A percentile compares a stretch with the other conserved stretches of the same genome.
These are phyloP conservation scores for Peromyscus eremicus DNA, from an alignment of 2,797 vertebrate species.

Conservation along the genomic window DNA sequence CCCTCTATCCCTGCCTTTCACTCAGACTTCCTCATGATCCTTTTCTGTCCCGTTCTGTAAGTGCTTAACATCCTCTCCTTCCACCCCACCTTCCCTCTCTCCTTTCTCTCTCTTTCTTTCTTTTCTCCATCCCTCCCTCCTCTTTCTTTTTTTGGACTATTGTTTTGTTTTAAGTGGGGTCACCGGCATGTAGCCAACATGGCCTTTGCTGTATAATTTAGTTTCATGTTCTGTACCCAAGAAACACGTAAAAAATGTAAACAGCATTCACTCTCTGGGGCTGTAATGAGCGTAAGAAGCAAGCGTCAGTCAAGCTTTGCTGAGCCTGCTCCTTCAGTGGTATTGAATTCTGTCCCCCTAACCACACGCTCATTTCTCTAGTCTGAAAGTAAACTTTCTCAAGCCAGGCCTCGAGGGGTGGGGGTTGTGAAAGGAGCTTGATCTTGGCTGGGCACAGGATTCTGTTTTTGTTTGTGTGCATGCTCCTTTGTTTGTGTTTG, in stretches of 20 bases:
- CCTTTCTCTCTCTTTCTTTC: not conserved
- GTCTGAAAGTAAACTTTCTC: conserved; percentile 89
- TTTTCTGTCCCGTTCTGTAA: not conserved
- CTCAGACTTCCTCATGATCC: not conserved
- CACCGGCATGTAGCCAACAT: conserved; percentile 75
- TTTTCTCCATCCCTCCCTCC: not conserved
- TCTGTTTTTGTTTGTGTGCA: conserved; percentile 50
- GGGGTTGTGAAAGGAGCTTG: not conserved
- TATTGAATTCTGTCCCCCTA: conserved; percentile 87
- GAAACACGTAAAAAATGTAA: conserved; percentile 91
- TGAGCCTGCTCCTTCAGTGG: conserved; percentile 82
- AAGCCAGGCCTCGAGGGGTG: conserved; percentile 81
- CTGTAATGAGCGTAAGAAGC: conserved; percentile 85
- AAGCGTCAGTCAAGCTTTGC: conserved; percentile 81
- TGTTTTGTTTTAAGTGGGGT: conserved; percentile 77
- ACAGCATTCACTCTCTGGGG: conserved; percentile 85
- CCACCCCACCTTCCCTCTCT: no score
- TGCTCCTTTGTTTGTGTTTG: conserved; percentile 31
- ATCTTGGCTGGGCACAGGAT: not conserved
- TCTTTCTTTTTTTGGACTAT: not conserved
- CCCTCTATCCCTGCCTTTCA: not conserved
- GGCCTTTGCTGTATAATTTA: conserved; percentile 87
- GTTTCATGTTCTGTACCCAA: conserved; percentile 88
- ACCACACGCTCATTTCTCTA: conserved; percentile 87
- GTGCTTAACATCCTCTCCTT: not conserved